A percentile compares a stretch with the other conserved stretches of the same genome.
These are phyloP conservation scores for Dendroctonus ponderosae DNA, from an alignment of 1,140 invertebrate species.

Conservation along the genomic window DNA sequence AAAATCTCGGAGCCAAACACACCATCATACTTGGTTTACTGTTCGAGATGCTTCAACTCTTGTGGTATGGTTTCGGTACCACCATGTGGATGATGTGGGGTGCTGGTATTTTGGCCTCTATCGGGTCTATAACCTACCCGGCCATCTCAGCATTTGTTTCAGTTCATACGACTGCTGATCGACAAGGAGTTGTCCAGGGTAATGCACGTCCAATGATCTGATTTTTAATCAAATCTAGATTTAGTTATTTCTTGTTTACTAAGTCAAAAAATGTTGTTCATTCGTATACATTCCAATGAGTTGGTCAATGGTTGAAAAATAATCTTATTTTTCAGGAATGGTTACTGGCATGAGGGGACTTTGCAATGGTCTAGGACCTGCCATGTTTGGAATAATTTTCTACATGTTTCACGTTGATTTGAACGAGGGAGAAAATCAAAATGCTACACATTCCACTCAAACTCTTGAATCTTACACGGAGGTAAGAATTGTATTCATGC, in stretches of 20 bases:
- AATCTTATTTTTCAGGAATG: slow-evolving; percentile 61
- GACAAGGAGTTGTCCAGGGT: slow-evolving; percentile 96
- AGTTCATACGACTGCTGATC: slow-evolving; percentile 92
- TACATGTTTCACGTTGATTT: slow-evolving; percentile 98
- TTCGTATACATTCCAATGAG: too few species aligned
- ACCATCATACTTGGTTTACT: slow-evolving; percentile 95
- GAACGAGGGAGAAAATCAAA: slow-evolving; percentile 62
- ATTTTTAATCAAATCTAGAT: background rate
- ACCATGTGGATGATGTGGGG: slow-evolving; percentile 98
- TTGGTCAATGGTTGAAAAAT: background rate
- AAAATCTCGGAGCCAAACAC: slow-evolving; percentile 89
- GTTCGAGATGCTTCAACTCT: slow-evolving; percentile 95
- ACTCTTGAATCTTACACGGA: slow-evolving; percentile 56
- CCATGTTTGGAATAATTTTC: slow-evolving; percentile 97
- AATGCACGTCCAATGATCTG: background rate
- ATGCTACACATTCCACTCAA: slow-evolving; percentile 63
- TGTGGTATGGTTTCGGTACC: slow-evolving; percentile 95
- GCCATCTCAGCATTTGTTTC: slow-evolving; percentile 99
- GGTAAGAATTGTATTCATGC: slow-evolving; percentile 41
- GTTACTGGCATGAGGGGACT: slow-evolving; percentile 95
- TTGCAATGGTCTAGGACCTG: slow-evolving; percentile 90
- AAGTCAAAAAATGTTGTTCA: too few species aligned
- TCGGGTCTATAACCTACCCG: slow-evolving; percentile 96
- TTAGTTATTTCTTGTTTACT: slow-evolving; percentile 2
- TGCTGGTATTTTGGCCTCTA: slow-evolving; percentile 90